Evolutionary conservation across 2,797 vertebrate genomes (phyloP).

Genomic region (Stomatorhinus walkeri): DNA sequence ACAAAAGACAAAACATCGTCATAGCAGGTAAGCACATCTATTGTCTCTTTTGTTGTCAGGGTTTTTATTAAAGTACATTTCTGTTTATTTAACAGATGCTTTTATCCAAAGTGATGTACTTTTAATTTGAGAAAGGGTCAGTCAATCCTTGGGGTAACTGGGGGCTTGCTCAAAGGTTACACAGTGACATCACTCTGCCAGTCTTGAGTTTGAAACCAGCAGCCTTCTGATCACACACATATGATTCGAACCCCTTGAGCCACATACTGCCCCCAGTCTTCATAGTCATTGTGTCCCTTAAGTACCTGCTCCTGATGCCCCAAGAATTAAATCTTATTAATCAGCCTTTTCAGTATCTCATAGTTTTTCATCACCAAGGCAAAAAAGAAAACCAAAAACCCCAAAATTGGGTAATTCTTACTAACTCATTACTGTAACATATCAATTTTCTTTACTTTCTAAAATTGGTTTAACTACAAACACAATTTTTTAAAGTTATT

Average conservation of each 20-base stretch:
- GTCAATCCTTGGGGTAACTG: neutral
- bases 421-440: neutral
- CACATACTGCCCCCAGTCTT: neutral
- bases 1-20: neutral
- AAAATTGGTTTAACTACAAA: neutral
- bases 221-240: neutral
- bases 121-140: neutral
- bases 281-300: neutral
- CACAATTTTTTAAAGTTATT: neutral
- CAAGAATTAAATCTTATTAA: neutral
- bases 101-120: neutral
- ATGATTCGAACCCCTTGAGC: neutral
- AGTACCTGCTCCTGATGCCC: neutral
- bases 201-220: neutral
- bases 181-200: neutral
- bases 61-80: neutral
- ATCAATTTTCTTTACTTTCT: neutral
- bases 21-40: neutral
- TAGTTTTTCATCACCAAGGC: neutral
- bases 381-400: neutral
- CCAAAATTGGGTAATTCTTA: neutral
- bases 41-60: neutral
- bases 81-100: neutral
- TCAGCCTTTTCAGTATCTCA: neutral
- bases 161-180: neutral